Evolutionary conservation across 2,113 vertebrate genomes (phyloP).

Genomic region (Chiloscyllium plagiosum): DNA sequence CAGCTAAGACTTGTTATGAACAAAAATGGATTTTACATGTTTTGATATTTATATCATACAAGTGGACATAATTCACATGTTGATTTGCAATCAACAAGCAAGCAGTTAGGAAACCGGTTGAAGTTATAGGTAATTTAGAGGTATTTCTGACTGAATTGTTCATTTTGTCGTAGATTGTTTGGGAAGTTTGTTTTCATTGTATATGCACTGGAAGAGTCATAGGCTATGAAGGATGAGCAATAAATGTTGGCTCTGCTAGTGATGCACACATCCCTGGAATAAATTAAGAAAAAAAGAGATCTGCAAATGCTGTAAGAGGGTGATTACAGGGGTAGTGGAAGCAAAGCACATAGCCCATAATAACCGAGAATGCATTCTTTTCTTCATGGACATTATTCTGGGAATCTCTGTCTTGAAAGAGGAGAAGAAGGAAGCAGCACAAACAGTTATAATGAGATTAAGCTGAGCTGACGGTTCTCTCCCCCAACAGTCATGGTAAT

Average conservation of each 20-base stretch:
- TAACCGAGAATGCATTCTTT: background rate
- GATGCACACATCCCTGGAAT: too few species aligned
- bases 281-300: too few species aligned
- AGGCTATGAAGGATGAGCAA: background rate
- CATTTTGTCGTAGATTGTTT: background rate
- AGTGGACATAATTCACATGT: background rate
- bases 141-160: background rate
- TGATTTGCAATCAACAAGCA: background rate
- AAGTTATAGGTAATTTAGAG: background rate
- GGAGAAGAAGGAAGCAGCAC: background rate
- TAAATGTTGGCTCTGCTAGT: too few species aligned
- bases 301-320: too few species aligned
- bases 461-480: background rate
- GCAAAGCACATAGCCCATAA: background rate
- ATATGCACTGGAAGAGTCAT: background rate
- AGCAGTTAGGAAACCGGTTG: background rate
- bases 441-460: background rate
- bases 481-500: background rate
- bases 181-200: background rate
- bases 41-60: background rate
- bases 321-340: background rate
- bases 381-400: background rate
- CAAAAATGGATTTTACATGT: background rate
- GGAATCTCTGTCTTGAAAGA: background rate
- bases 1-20: background rate